These are phyloP conservation scores for Subacronicta megacephala DNA, from an alignment of 2,888 invertebrate species.

Conservation along the genomic window DNA sequence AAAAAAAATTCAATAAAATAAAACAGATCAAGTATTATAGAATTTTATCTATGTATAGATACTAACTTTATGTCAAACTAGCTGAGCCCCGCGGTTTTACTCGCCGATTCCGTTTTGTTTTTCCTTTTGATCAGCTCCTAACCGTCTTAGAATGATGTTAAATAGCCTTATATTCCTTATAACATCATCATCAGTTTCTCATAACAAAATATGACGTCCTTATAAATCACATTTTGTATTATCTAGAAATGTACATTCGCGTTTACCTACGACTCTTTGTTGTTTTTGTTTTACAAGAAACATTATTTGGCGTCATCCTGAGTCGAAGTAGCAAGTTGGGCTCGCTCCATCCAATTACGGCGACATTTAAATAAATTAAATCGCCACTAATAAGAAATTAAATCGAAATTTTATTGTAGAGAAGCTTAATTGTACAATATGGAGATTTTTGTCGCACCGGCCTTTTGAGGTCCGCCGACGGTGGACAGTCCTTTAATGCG, in stretches of 20 bases:
- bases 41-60: no score
- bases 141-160: no score
- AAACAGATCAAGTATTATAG: no score
- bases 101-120: no score
- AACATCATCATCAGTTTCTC: conserved; percentile 63
- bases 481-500: conserved; percentile 45
- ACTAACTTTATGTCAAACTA: no score
- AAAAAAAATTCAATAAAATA: conserved; percentile 48
- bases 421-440: conserved; percentile 74
- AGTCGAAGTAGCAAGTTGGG: conserved; percentile 43
- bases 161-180: no score
- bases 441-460: conserved; percentile 70
- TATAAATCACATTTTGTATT: conserved; percentile 65
- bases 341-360: conserved; percentile 73
- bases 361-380: conserved; percentile 77
- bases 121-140: no score
- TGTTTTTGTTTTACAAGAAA: conserved; percentile 42
- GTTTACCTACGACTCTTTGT: conserved; percentile 29
- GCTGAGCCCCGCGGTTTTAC: no score
- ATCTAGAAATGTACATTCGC: conserved; percentile 59
- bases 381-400: conserved; percentile 78
- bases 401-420: conserved; percentile 81
- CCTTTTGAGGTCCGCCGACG: conserved; percentile 72
- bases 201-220: conserved; percentile 61
- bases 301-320: conserved; percentile 42